Evolutionary conservation across 2,888 invertebrate genomes (phyloP).

Genomic region (Campopleginae sp.): DNA sequence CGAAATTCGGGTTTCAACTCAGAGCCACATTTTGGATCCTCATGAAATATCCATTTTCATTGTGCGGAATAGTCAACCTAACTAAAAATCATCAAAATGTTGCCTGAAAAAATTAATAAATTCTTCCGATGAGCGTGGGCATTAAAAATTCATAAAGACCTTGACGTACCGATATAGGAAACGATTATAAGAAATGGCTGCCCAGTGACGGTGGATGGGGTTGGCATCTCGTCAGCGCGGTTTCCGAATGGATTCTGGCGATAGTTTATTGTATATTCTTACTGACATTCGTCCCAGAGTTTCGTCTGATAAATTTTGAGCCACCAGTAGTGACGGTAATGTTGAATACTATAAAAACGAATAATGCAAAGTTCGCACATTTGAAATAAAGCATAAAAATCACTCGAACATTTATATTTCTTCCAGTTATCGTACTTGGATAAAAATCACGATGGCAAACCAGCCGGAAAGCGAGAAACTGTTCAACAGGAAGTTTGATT

Average conservation of each 20-base stretch:
- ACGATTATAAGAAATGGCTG: constrained; percentile 84
- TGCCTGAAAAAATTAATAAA: neutral
- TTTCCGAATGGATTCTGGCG: constrained; percentile 86
- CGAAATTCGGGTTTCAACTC: neutral
- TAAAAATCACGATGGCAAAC: constrained; percentile 62
- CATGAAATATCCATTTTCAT: neutral
- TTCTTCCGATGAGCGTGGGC: neutral
- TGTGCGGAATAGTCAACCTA: neutral
- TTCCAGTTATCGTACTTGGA: constrained; percentile 76
- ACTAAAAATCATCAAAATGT: neutral
- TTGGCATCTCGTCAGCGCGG: constrained; percentile 85
- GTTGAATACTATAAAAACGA: neutral
- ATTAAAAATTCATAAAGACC: neutral
- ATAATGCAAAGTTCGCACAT: neutral
- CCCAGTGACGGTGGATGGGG: constrained; percentile 85
- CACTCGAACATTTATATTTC: neutral
- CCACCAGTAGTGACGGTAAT: constrained; percentile 75
- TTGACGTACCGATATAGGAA: constrained; percentile 75
- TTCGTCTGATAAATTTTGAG: constrained; percentile 81
- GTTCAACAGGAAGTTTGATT: constrained; percentile 65
- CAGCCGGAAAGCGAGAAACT: constrained; percentile 58
- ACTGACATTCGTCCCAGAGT: constrained; percentile 85
- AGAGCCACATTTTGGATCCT: neutral
- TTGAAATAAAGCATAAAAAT: neutral
- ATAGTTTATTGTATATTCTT: constrained; percentile 85